Conservation (phyloP, 1,140 invertebrate genomes). For the Aphidius gifuensis region DNA sequence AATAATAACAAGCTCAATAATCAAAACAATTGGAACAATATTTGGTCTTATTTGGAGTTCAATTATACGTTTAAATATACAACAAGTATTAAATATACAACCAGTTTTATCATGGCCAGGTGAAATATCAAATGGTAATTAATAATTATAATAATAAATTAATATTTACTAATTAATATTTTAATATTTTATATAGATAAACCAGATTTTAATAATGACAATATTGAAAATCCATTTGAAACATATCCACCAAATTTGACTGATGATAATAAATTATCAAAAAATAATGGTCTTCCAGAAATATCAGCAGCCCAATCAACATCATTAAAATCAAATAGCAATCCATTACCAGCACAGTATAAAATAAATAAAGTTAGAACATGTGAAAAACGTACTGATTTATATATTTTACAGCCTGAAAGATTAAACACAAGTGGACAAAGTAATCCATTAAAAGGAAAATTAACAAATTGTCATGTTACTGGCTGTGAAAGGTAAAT, state of each 20-base stretch:
- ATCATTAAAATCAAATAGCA: constrained; percentile 41
- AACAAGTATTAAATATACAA: constrained; percentile 39
- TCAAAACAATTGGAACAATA: constrained; percentile 33
- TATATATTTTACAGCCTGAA: constrained; percentile 81
- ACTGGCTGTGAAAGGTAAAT: constrained; percentile 82
- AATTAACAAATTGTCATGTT: constrained; percentile 84
- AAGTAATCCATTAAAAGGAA: constrained; percentile 78
- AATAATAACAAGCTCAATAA: constrained; percentile 42
- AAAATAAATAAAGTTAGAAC: constrained; percentile 59
- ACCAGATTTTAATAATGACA: background rate
- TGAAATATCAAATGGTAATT: constrained; percentile 24
- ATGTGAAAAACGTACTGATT: constrained; percentile 83
- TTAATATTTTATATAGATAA: background rate
- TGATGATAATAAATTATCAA: constrained; percentile 33
- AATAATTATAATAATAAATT: constrained; percentile 7
- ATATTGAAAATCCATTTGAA: constrained; percentile 38
- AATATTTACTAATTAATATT: background rate
- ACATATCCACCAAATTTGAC: constrained; percentile 37
- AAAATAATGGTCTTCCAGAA: constrained; percentile 33
- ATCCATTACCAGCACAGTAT: constrained; percentile 33
- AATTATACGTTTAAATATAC: constrained; percentile 44
- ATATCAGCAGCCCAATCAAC: constrained; percentile 36
- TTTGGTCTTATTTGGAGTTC: constrained; percentile 47
- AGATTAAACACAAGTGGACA: constrained; percentile 74
- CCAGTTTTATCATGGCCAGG: constrained; percentile 43